Evolutionary conservation across 2,888 invertebrate species (phyloP), one percentile per base, ranked within the genome.

Genomic region (Dastarcus helophoroides): DNA sequence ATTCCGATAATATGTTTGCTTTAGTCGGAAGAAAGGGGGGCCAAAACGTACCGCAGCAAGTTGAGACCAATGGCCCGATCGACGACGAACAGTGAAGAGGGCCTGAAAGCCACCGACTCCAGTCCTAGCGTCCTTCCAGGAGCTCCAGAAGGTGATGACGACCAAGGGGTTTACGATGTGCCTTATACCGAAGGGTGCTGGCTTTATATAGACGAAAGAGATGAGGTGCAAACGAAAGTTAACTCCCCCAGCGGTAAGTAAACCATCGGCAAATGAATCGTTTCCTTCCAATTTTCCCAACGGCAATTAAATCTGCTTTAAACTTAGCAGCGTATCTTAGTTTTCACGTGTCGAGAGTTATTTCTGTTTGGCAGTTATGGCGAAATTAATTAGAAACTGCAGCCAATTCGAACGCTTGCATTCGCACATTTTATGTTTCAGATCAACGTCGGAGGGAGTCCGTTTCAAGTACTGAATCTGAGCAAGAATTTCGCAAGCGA

Each of bases 401-500:
- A n/a, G n/a, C n/a, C n/a, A n/a, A n/a, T n/a, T n/a, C n/a, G n/a
- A n/a, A n/a, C n/a, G n/a, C n/a, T n/a, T n/a, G n/a, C n/a, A n/a
- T n/a, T n/a, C n/a, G n/a, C n/a, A n/a, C n/a, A n/a, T n/a, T n/a
- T n/a, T n/a, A n/a, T 24, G 7, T 17, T 32, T 8, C 67, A 59
- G 56, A 42, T 56, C 60, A 39, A 52, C 49, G 61, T 16, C 62
- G 73, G 16, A 59, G 71, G 31, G 69, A 69, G 22, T 76, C 76
- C 0, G 33, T 52, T 22, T 54, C 58, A 3, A 62, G 60, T 36
- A 84, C 90, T 0, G 80, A 82, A 35, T 89, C 88, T 1, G 91
- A 91, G 56, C 75, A 78, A 40, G 83, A 83, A 46, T 91, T 91
- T 60, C 74, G 79, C 47, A 80, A 83, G 54, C 76, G 79, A 46